A percentile compares a stretch with the other conserved stretches of the same genome.
These are phyloP conservation scores for Pantala flavescens DNA, from an alignment of 1,140 invertebrate species.

Conservation along the genomic window DNA sequence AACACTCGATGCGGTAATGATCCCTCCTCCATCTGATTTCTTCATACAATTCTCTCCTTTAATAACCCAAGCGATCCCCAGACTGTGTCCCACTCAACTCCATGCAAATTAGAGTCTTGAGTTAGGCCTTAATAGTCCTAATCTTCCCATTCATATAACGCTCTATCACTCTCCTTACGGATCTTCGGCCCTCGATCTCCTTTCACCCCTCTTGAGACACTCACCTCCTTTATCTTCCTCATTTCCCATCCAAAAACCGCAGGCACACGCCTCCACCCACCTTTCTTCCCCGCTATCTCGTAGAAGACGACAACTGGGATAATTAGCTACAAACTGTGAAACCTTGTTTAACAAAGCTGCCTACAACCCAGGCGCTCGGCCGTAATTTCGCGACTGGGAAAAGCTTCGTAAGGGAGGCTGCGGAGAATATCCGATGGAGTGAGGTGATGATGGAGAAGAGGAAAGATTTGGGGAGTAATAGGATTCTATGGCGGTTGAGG, in stretches of 20 bases:
- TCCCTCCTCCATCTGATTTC: background rate
- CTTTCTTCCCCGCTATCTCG: background rate
- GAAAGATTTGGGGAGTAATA: background rate
- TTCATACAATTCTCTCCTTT: conserved; percentile 3
- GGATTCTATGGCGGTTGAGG: too few species aligned
- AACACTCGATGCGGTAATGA: too few species aligned
- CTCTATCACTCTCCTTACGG: background rate
- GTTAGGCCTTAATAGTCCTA: conserved; percentile 5
- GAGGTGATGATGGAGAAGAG: background rate
- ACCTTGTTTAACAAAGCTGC: conserved; percentile 5
- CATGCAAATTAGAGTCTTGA: conserved; percentile 9
- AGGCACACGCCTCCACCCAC: background rate
- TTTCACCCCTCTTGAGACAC: background rate
- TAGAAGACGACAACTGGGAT: background rate
- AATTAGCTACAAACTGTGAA: conserved; percentile 10
- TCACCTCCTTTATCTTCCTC: background rate
- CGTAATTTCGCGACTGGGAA: conserved; percentile 8
- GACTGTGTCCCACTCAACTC: conserved; percentile 3
- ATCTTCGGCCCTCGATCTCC: background rate
- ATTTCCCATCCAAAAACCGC: background rate
- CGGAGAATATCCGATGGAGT: background rate
- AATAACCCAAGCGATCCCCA: background rate
- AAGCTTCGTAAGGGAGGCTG: background rate
- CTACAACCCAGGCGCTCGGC: background rate
- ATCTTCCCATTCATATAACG: background rate